Evolutionary conservation across 1,140 invertebrate genomes (phyloP), one percentile per base, ranked within the genome.

Genomic region (Polyergus mexicanus): DNA sequence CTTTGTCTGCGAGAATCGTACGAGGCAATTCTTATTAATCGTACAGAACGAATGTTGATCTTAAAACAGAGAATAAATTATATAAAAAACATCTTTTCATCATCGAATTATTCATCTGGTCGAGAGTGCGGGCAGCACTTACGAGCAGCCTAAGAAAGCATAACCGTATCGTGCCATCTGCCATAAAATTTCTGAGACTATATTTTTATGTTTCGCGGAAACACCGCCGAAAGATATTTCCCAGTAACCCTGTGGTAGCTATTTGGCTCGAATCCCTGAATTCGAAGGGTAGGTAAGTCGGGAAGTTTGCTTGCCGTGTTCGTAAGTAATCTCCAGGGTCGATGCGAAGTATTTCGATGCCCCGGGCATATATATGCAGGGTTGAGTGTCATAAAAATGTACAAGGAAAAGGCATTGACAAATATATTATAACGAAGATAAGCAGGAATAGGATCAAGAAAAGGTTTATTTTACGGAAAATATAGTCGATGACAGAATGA

Each of bases 191-290:
- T 54, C 25, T 19, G n/a, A 47, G 38, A 74, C 68, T 60, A 74
- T 83, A 83, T 83, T 74, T 74, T 74, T 72, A 83, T 60, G 78
- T 83, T 28, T 54, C 78, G 54, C 38, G 78, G 78, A 83, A 83
- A 83, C 68, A 83, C 3, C 68, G 51, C 38, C 68, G 68, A 83
- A 83, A 83, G 68, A 38, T 74, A 83, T 71, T 83, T 83, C 25
- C 54, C 28, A 19, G 78, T 72, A 83, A 83, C 78, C 78, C 68
- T 83, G 54, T 35, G 56, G 54, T 74, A 74, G 66, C 68, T 83
- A 74, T 74, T 83, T 83, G 68, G 68, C 68, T 83, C 69, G 78
- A 81, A 81, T 35, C 78, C 47, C 5, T 58, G 78, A 83, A 68
- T 62, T 74, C n/a, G 78, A 83, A 83, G 78, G 68, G 78, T 74